Base-by-base conservation (phyloP, 1,140 invertebrate species). In the Anadara kagoshimensis region DNA sequence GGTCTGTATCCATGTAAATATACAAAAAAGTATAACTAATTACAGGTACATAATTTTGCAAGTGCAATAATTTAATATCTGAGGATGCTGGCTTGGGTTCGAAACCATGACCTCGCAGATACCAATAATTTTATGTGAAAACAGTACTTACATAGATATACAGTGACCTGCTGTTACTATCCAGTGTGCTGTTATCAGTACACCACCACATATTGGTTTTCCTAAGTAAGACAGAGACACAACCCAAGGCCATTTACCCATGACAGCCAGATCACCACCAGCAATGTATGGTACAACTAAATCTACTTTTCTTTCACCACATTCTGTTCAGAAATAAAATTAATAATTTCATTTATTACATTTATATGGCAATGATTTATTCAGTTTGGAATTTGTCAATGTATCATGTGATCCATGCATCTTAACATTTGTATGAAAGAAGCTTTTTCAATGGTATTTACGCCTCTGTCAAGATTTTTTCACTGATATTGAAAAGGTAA, bases 111-210 rank as follows among this genome's bases (percentile, higher is more conserved):
- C n/a, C n/a, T n/a, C n/a, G n/a, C n/a, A n/a, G n/a, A n/a, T n/a
- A n/a, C n/a, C n/a, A n/a, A n/a, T n/a, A n/a, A n/a, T n/a, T n/a
- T n/a, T n/a, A n/a, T n/a, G n/a, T n/a, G n/a, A n/a, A n/a, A n/a
- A n/a, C n/a, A n/a, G n/a, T 24, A 76, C 79, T 74, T 51, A 84
- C 83, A 57, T 49, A 22, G 73, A 61, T 24, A 85, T 62, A 85
- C 95, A 96, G 81, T 94, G 92, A 54, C 94, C 94, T 11, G 94
- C 92, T 1, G 95, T 96, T 1, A 95, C 79, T 8, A 96, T 92
- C 45, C 93, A 93, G 78, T 93, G 91, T 4, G 91, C 89, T 62
- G 92, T 90, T 56, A 96, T 92, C 62, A 96, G 92, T 3, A 92
- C 93, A 59, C 93, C 95, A 20, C 94, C 94, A 84, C 95, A 96